Evolutionary conservation across 2,113 vertebrate genomes (phyloP).

Genomic region (Gavia stellata): DNA sequence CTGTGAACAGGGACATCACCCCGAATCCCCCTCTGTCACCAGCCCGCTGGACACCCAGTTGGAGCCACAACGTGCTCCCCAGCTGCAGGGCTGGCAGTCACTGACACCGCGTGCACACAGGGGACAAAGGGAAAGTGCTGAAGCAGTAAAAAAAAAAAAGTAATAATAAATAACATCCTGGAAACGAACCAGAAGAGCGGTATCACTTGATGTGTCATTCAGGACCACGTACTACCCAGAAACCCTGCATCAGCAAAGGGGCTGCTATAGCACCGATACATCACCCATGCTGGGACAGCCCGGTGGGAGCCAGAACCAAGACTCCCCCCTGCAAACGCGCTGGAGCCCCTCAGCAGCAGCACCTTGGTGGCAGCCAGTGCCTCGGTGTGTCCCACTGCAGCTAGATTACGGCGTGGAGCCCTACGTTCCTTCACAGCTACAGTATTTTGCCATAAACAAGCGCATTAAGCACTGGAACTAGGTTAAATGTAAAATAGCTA

Average conservation of each 20-base stretch:
- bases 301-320: neutral
- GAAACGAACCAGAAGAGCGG: neutral
- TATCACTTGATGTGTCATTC: neutral
- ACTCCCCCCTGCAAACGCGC: neutral
- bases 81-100: neutral
- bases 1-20: neutral
- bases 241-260: neutral
- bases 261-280: neutral
- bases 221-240: fast-evolving
- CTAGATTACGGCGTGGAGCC: neutral
- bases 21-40: neutral
- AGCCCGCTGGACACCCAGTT: fast-evolving
- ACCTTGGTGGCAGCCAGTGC: neutral
- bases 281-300: neutral
- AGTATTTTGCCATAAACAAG: neutral
- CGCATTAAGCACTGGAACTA: fast-evolving
- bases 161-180: neutral
- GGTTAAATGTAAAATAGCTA: neutral
- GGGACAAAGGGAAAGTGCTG: neutral
- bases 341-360: neutral
- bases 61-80: fast-evolving
- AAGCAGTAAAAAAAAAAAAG: neutral
- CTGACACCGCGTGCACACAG: fast-evolving
- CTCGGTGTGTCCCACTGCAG: fast-evolving
- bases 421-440: neutral